Conservation (phyloP, 2,797 vertebrate species). For the Gymnothorax reevesii region DNA sequence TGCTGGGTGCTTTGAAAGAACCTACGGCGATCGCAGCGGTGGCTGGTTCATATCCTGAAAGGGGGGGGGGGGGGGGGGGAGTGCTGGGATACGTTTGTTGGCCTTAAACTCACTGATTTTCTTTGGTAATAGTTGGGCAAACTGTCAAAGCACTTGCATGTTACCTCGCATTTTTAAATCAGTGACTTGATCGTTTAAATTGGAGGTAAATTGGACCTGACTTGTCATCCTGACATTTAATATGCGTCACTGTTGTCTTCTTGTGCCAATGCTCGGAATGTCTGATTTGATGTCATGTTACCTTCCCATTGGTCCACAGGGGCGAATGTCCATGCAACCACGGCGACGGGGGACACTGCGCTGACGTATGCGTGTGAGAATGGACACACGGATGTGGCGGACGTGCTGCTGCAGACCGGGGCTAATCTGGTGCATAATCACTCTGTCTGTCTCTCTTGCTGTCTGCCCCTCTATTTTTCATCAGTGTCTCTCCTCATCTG, state of each 20-base stretch:
- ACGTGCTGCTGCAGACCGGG: conserved; percentile 94
- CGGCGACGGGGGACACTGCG: conserved; percentile 95
- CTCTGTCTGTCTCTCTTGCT: not conserved
- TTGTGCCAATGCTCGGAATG: not conserved
- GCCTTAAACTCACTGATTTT: not conserved
- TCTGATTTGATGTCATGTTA: not conserved
- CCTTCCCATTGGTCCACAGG: conserved; percentile 69
- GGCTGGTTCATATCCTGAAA: not conserved
- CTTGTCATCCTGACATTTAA: not conserved
- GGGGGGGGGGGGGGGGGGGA: no score
- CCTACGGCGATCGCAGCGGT: not conserved
- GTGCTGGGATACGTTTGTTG: not conserved
- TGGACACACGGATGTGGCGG: conserved; percentile 97
- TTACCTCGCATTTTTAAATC: not conserved
- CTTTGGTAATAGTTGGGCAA: not conserved
- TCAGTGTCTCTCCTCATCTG: not conserved
- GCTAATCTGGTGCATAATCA: conserved; percentile 85
- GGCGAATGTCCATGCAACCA: conserved; percentile 95
- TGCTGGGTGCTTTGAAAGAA: not conserved
- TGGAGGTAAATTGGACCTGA: not conserved
- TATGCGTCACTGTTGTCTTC: not conserved
- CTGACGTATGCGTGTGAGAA: conserved; percentile 98
- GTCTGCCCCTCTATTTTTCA: not conserved
- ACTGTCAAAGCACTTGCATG: not conserved
- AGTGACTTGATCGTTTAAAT: not conserved